A percentile compares a stretch with the other conserved stretches of the same genome.
These are phyloP conservation scores for Tribolium madens DNA, from an alignment of 1,140 invertebrate species.

Conservation along the genomic window DNA sequence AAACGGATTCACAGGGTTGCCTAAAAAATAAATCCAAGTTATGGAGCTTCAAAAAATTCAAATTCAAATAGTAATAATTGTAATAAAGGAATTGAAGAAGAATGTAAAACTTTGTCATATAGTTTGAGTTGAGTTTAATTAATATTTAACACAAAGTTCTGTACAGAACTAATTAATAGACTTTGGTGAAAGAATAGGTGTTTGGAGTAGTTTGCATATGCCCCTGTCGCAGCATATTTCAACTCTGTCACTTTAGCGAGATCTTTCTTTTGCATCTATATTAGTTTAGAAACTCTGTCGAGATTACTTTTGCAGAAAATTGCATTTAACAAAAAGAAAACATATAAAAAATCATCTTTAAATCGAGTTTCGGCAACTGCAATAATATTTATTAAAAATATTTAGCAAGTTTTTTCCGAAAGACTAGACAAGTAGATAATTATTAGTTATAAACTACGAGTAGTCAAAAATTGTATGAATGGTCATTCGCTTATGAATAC, in stretches of 20 bases:
- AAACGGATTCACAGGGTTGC: not conserved
- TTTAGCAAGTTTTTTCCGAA: not conserved
- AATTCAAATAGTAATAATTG: too few species aligned
- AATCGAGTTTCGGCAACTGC: not conserved
- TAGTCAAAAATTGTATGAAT: too few species aligned
- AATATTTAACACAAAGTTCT: not conserved
- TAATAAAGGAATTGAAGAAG: too few species aligned
- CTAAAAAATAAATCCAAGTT: too few species aligned
- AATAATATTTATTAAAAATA: conserved; percentile 14
- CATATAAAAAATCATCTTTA: not conserved
- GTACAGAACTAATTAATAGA: not conserved
- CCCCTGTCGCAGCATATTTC: not conserved
- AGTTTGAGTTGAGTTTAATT: not conserved
- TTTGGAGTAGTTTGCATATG: not conserved
- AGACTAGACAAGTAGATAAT: too few species aligned
- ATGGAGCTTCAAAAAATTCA: not conserved
- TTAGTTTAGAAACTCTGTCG: conserved; percentile 26
- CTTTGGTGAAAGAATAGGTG: not conserved
- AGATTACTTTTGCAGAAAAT: conserved; percentile 12
- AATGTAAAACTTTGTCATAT: too few species aligned
- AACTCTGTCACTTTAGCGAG: not conserved
- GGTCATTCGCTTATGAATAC: too few species aligned
- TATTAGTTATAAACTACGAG: too few species aligned
- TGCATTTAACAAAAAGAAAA: conserved; percentile 11
- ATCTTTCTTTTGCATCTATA: conserved; percentile 12